Percentiles rank a stretch among this genome's conserved stretches.
phyloP scores from a whole-genome alignment of 1,140 invertebrate species.

The Colletes gigas region DNA sequence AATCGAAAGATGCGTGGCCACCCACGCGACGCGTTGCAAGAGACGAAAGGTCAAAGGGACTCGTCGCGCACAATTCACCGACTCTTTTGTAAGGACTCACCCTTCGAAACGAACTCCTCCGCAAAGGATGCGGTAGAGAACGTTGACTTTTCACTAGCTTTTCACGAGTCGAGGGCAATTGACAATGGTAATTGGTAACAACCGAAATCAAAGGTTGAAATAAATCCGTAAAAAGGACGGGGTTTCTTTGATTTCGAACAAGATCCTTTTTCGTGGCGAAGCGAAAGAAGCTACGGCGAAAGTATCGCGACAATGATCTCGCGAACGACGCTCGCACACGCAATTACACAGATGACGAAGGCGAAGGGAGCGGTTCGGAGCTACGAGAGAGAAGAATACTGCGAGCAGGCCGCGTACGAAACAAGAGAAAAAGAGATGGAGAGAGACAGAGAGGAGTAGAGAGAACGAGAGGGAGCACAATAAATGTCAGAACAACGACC shows the following conservation, averaged over 20 bases:
- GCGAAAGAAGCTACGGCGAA: not conserved
- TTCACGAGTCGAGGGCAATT: too few relatives aligned
- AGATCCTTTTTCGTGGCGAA: not conserved
- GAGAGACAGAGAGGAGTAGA: slow-evolving; percentile 8
- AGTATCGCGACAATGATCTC: slow-evolving; percentile 28
- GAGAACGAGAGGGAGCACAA: slow-evolving; percentile 39
- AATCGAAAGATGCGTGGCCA: slow-evolving; percentile 32
- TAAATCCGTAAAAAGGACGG: too few relatives aligned
- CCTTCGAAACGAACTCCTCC: too few relatives aligned
- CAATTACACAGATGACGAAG: slow-evolving; percentile 54
- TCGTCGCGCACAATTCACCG: too few relatives aligned
- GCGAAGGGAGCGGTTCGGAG: slow-evolving; percentile 48
- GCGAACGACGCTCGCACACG: slow-evolving; percentile 42
- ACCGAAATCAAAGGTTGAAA: too few relatives aligned
- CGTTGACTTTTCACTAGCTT: too few relatives aligned
- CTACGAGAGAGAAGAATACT: slow-evolving; percentile 29
- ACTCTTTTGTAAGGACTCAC: too few relatives aligned
- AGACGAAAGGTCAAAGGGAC: slow-evolving; percentile 59
- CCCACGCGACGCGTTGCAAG: slow-evolving; percentile 41
- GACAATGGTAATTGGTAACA: too few relatives aligned
- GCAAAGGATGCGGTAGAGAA: too few relatives aligned
- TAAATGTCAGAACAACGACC: slow-evolving; percentile 67
- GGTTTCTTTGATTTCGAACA: too few relatives aligned
- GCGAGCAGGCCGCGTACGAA: slow-evolving; percentile 16
- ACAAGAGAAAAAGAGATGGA: slow-evolving; percentile 10